phyloP scores from a whole-genome alignment of 2,888 invertebrate genomes.

The Gisinianus flammeolus region DNA sequence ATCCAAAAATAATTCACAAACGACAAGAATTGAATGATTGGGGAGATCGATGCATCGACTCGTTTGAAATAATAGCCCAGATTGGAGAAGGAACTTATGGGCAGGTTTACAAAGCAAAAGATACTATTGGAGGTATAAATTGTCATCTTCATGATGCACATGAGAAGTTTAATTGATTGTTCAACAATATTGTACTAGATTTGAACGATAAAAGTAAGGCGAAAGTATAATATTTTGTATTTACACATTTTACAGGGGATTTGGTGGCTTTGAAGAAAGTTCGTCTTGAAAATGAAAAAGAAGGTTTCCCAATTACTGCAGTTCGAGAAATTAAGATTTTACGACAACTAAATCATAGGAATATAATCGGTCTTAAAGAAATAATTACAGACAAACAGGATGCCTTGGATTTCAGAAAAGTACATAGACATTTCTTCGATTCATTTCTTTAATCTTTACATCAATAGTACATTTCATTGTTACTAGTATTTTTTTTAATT shows the following conservation, averaged over 20 bases:
- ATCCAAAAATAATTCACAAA: slow-evolving; percentile 76
- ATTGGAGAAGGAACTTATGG: slow-evolving; percentile 99
- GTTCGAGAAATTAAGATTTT: slow-evolving; percentile 97
- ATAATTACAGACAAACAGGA: slow-evolving; percentile 99
- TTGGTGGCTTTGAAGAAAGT: slow-evolving; percentile 93
- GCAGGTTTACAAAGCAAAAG: slow-evolving; percentile 94
- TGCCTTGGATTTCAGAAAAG: slow-evolving; percentile 91
- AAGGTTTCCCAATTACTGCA: slow-evolving; percentile 89
- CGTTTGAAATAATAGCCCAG: slow-evolving; percentile 93
- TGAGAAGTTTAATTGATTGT: too few species aligned
- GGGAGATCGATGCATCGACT: slow-evolving; percentile 96
- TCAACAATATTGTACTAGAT: too few species aligned
- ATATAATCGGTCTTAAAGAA: slow-evolving; percentile 95
- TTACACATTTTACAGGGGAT: slow-evolving; percentile 67
- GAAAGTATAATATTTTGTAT: too few species aligned
- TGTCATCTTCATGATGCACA: too few species aligned
- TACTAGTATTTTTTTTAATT: too few species aligned
- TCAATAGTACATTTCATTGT: too few species aligned
- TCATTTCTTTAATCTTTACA: too few species aligned
- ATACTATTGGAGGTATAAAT: too few species aligned
- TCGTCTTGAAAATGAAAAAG: slow-evolving; percentile 96
- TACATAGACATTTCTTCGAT: too few species aligned
- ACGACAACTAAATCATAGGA: slow-evolving; percentile 93
- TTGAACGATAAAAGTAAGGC: too few species aligned
- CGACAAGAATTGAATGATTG: slow-evolving; percentile 80